These are phyloP conservation scores for Muscidifurax raptorellus DNA, from an alignment of 1,140 invertebrate species.

Conservation along the genomic window DNA sequence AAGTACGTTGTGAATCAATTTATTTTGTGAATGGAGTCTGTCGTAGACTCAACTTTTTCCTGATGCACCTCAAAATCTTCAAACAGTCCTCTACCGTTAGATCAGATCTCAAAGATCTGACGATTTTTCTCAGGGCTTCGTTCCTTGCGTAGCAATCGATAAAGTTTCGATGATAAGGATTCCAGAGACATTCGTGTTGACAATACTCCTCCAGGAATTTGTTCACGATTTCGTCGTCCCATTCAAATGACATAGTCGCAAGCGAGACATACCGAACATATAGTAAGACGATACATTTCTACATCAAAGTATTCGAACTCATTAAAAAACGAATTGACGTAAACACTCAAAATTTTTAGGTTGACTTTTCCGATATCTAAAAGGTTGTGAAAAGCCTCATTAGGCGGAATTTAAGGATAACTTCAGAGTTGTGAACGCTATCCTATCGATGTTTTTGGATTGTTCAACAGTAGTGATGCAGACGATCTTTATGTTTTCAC, in stretches of 20 bases:
- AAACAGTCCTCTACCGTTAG: slow-evolving; percentile 59
- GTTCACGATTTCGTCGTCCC: slow-evolving; percentile 59
- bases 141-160: slow-evolving; percentile 57
- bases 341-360: slow-evolving; percentile 20
- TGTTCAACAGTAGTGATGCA: background rate
- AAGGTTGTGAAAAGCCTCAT: background rate
- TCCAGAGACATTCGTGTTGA: slow-evolving; percentile 66
- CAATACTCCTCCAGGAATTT: slow-evolving; percentile 61
- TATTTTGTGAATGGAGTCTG: background rate
- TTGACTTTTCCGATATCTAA: background rate
- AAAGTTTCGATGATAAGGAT: slow-evolving; percentile 59
- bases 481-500: background rate
- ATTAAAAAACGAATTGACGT: background rate
- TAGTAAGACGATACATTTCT: background rate
- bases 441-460: background rate
- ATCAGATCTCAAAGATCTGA: slow-evolving; percentile 56
- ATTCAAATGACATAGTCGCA: slow-evolving; percentile 53
- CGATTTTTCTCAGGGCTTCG: slow-evolving; percentile 57
- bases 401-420: background rate
- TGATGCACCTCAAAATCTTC: slow-evolving; percentile 49
- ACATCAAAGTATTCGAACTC: background rate
- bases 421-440: background rate
- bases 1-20: background rate
- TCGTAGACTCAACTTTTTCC: slow-evolving; percentile 57
- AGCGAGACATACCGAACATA: background rate